These are phyloP conservation scores for Anguilla anguilla DNA, from an alignment of 2,797 vertebrate genomes.

Conservation along the genomic window DNA sequence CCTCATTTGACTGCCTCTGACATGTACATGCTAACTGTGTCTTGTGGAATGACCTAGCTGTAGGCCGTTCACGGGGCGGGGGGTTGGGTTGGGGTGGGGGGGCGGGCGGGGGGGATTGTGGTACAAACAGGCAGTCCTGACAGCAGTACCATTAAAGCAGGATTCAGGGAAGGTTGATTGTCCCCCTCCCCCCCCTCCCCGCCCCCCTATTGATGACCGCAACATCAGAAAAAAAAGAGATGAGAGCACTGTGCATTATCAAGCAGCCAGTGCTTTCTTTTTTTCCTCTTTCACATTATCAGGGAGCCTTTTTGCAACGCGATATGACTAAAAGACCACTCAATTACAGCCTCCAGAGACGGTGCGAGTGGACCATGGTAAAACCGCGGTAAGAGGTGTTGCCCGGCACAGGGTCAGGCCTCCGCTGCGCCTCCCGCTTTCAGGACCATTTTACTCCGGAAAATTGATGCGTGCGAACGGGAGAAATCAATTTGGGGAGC, in stretches of 20 bases:
- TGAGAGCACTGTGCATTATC: not conserved
- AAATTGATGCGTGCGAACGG: too few species aligned
- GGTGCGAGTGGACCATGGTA: not conserved
- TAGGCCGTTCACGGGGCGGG: not conserved
- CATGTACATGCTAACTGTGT: not conserved
- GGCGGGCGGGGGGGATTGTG: too few species aligned
- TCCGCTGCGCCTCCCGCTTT: too few species aligned
- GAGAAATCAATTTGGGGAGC: too few species aligned
- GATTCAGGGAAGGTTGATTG: not conserved
- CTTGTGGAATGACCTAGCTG: not conserved
- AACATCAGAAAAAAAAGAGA: not conserved
- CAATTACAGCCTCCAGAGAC: not conserved
- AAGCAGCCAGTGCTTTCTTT: not conserved
- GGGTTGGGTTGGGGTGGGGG: too few species aligned
- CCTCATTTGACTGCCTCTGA: not conserved
- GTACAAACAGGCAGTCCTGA: not conserved
- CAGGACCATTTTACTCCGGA: too few species aligned
- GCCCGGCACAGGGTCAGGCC: not conserved
- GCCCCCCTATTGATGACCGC: not conserved
- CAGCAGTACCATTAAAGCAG: not conserved
- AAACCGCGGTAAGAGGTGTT: not conserved
- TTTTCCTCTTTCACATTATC: not conserved
- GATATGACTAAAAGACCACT: conserved; percentile 10
- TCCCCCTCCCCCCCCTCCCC: too few species aligned
- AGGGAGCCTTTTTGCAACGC: too few species aligned